Evolutionary conservation across 2,113 vertebrate species (phyloP).

Genomic region (Scomber japonicus): DNA sequence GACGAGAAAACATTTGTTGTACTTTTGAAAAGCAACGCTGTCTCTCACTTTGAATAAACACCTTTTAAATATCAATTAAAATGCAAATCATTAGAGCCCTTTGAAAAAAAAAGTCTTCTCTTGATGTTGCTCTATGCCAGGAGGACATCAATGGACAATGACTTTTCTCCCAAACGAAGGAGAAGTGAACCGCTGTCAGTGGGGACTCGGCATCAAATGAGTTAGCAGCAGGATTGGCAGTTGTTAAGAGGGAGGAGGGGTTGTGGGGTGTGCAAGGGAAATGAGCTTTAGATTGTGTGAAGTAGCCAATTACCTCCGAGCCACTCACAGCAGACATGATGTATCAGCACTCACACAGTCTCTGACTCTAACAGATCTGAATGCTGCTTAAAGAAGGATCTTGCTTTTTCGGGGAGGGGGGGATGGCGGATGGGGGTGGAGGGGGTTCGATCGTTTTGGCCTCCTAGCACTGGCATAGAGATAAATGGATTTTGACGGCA

Average conservation of each 20-base stretch:
- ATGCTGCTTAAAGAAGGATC: conserved; percentile 20
- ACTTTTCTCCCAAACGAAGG: conserved; percentile 64
- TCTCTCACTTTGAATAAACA: conserved; percentile 35
- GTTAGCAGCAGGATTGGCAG: conserved; percentile 66
- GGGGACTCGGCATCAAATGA: conserved; percentile 67
- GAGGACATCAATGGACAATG: conserved; percentile 63
- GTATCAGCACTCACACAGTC: conserved; percentile 29
- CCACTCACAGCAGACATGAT: conserved; percentile 57
- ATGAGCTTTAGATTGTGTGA: conserved; percentile 74
- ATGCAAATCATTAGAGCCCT: conserved; percentile 45
- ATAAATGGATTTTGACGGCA: conserved; percentile 69
- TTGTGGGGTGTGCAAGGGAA: conserved; percentile 23
- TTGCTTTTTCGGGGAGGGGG: conserved; percentile 13
- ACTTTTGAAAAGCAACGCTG: conserved; percentile 27
- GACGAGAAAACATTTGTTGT: conserved; percentile 24
- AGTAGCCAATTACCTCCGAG: conserved; percentile 71
- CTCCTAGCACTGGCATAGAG: conserved; percentile 40
- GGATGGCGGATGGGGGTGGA: neutral
- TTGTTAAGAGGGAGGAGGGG: conserved; percentile 52
- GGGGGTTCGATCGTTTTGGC: conserved; percentile 40
- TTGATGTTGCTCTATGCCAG: conserved; percentile 55
- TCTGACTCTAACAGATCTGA: conserved; percentile 28
- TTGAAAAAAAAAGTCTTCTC: conserved; percentile 47
- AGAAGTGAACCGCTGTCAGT: conserved; percentile 60
- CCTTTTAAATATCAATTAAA: conserved; percentile 64